Evolutionary conservation across 1,140 invertebrate genomes (phyloP).

Genomic region (Scaptomyza hsui): DNA sequence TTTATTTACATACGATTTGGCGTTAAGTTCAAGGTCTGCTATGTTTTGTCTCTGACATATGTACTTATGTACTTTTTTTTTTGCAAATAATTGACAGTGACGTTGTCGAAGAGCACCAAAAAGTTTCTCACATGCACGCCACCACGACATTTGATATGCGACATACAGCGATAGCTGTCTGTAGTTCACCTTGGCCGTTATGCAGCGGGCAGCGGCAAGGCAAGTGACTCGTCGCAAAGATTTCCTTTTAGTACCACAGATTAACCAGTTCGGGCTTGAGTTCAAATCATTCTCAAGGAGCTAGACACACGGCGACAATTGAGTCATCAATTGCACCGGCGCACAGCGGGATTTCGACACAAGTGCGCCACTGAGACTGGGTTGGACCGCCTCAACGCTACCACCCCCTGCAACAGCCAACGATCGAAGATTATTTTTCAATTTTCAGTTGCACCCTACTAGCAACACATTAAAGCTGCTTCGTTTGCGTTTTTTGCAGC

Average conservation of each 20-base stretch:
- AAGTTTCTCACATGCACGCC: conserved; percentile 58
- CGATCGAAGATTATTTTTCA: conserved; percentile 38
- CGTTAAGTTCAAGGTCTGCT: conserved; percentile 66
- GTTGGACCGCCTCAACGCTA: conserved; percentile 19
- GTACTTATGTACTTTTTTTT: conserved; percentile 4
- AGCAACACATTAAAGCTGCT: not conserved
- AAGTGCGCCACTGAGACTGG: conserved; percentile 37
- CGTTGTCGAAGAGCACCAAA: conserved; percentile 60
- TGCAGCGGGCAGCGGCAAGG: conserved; percentile 48
- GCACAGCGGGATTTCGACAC: conserved; percentile 32
- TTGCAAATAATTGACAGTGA: conserved; percentile 57
- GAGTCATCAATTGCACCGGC: conserved; percentile 56
- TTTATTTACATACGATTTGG: conserved; percentile 57
- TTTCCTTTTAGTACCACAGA: conserved; percentile 70
- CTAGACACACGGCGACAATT: conserved; percentile 49
- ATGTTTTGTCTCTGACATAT: conserved; percentile 14
- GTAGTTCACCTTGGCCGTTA: conserved; percentile 71
- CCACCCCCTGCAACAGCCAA: not conserved
- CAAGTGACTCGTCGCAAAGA: conserved; percentile 67
- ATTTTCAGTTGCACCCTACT: conserved; percentile 24
- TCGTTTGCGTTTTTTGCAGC: not conserved
- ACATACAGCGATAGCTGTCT: conserved; percentile 21
- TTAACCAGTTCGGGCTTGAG: conserved; percentile 49
- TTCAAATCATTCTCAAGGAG: conserved; percentile 67
- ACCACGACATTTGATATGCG: conserved; percentile 60